Evolutionary conservation across 2,113 vertebrate genomes (phyloP).

Genomic region (Motacilla tschutschensis): DNA sequence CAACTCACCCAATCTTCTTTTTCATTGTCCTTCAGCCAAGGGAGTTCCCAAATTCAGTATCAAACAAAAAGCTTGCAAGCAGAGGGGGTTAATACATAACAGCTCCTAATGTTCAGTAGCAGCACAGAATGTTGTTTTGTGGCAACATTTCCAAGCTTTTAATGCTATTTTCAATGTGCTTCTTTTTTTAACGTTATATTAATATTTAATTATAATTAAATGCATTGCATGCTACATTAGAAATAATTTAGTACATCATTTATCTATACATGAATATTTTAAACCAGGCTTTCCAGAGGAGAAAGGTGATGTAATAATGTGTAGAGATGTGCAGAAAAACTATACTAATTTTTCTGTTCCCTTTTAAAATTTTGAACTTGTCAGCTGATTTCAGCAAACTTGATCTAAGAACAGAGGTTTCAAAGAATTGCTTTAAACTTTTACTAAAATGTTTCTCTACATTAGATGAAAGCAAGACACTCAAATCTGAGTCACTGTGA

Average conservation of each 20-base stretch:
- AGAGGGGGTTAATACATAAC: background rate
- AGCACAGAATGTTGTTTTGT: background rate
- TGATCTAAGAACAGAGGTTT: background rate
- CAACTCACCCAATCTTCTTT: background rate
- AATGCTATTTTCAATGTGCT: background rate
- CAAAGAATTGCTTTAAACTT: background rate
- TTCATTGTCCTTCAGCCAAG: background rate
- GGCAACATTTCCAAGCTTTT: background rate
- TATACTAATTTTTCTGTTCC: background rate
- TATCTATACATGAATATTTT: background rate
- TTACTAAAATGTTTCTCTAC: background rate
- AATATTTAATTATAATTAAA: constrained; percentile 31
- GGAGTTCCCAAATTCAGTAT: background rate
- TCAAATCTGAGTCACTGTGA: background rate
- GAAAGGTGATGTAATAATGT: background rate
- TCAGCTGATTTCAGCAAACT: background rate
- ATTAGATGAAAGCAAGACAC: background rate
- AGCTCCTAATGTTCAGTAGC: background rate
- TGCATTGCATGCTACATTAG: background rate
- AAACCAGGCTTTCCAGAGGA: background rate
- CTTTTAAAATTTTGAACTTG: background rate
- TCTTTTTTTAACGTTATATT: background rate
- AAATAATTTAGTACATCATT: background rate
- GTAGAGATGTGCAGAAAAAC: background rate
- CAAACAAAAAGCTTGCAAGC: background rate